These are phyloP conservation scores for Megalurothrips usitatus DNA, from an alignment of 2,888 invertebrate species.

Conservation along the genomic window DNA sequence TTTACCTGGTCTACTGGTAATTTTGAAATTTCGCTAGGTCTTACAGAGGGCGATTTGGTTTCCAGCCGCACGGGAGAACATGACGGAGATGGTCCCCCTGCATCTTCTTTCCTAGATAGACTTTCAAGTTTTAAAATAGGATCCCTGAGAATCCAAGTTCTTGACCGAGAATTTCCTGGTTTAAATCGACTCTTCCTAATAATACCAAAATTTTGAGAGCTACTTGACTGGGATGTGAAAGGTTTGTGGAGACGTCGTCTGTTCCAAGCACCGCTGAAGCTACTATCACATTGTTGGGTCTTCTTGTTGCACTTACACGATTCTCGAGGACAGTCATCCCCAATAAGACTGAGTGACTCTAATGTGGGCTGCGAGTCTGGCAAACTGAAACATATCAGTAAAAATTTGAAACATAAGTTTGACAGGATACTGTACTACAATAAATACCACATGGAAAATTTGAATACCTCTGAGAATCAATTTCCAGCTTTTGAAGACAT, in stretches of 20 bases:
- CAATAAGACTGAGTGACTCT: slow-evolving; percentile 38
- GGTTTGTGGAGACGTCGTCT: slow-evolving; percentile 30
- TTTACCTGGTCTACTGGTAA: slow-evolving; percentile 29
- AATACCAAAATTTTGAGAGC: background rate
- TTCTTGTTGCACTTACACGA: slow-evolving; percentile 40
- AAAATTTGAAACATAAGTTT: slow-evolving; percentile 27
- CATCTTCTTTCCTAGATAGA: background rate
- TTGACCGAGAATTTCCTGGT: background rate
- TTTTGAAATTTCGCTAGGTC: background rate
- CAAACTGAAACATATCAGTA: background rate
- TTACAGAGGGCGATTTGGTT: background rate
- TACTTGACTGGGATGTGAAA: background rate
- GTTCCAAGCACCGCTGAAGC: slow-evolving; percentile 8
- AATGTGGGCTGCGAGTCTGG: slow-evolving; percentile 34
- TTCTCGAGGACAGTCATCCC: slow-evolving; percentile 39
- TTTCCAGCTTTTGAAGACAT: slow-evolving; percentile 39
- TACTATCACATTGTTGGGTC: slow-evolving; percentile 30
- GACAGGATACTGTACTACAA: background rate
- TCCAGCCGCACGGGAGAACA: background rate
- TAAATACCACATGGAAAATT: slow-evolving; percentile 14
- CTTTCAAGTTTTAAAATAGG: slow-evolving; percentile 13
- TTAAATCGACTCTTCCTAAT: background rate
- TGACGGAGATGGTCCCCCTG: background rate
- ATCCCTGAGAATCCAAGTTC: slow-evolving; percentile 5
- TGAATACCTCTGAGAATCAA: slow-evolving; percentile 38